These are phyloP conservation scores for Hipposideros armiger DNA, from an alignment of 2,113 vertebrate species.

Conservation along the genomic window DNA sequence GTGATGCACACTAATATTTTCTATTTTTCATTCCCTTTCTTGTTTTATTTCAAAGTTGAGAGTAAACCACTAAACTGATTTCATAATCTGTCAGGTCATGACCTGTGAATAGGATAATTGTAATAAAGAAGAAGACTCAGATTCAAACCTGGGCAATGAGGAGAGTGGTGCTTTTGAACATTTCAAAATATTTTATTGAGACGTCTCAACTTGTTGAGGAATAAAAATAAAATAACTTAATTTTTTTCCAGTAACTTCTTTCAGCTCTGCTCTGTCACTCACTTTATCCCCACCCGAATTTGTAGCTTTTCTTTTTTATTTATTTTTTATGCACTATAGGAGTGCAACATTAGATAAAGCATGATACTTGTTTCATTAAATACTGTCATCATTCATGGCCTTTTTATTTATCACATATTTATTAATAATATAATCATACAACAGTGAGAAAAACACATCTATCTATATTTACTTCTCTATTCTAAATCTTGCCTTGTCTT, in stretches of 20 bases:
- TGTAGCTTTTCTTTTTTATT: not conserved
- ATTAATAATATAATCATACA: slow-evolving; percentile 20
- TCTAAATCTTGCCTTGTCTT: not conserved
- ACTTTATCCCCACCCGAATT: not conserved
- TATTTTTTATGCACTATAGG: not conserved
- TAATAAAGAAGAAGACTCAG: slow-evolving; percentile 38
- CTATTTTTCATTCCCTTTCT: not conserved
- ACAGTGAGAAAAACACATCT: not conserved
- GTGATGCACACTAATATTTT: not conserved
- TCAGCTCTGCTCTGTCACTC: not conserved
- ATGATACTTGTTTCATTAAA: not conserved
- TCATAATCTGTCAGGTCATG: slow-evolving; percentile 6
- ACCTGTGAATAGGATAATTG: not conserved
- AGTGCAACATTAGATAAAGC: not conserved
- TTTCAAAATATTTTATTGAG: slow-evolving; percentile 36
- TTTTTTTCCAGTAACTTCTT: slow-evolving; percentile 13
- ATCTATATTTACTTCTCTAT: not conserved
- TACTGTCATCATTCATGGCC: not conserved
- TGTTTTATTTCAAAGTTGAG: slow-evolving; percentile 27
- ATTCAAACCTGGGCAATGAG: not conserved
- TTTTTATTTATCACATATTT: not conserved
- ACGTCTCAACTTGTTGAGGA: not conserved
- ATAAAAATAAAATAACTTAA: not conserved
- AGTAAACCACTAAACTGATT: slow-evolving; percentile 53
- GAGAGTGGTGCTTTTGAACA: not conserved